phyloP scores from a whole-genome alignment of 1,140 invertebrate species.

The Drosophila subobscura region DNA sequence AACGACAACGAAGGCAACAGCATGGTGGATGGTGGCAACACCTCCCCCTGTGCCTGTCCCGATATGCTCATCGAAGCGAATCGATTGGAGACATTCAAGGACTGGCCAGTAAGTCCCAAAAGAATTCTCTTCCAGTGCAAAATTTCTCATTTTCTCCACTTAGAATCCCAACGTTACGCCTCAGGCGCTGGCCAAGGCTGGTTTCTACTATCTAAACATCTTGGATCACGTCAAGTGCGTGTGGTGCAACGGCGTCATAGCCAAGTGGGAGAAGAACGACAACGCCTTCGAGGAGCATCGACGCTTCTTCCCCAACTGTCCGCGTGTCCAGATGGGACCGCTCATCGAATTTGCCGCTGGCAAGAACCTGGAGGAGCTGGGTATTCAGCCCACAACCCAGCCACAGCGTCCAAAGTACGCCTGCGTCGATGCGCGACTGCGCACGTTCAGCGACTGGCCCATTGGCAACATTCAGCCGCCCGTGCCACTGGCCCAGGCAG shows the following conservation, averaged over 20 bases:
- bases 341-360: constrained; percentile 71
- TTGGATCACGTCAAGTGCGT: constrained; percentile 91
- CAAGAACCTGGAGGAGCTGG: constrained; percentile 85
- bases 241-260: constrained; percentile 89
- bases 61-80: constrained; percentile 70
- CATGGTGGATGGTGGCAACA: constrained; percentile 39
- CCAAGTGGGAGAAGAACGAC: constrained; percentile 89
- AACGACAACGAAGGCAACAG: constrained; percentile 61
- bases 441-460: constrained; percentile 88
- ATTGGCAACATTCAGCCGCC: constrained; percentile 87
- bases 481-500: constrained; percentile 88
- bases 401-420: constrained; percentile 87
- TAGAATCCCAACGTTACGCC: constrained; percentile 85
- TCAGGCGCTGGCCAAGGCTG: constrained; percentile 90
- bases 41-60: constrained; percentile 34
- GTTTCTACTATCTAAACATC: constrained; percentile 85
- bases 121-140: not conserved
- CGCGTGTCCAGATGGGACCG: constrained; percentile 82
- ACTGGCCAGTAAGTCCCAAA: constrained; percentile 86
- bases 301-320: constrained; percentile 89
- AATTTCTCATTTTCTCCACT: not conserved
- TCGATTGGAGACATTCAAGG: constrained; percentile 85
- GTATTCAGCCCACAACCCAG: constrained; percentile 86
- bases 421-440: constrained; percentile 87
- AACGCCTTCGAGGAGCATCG: constrained; percentile 90